phyloP scores from a whole-genome alignment of 2,113 vertebrate genomes.

The Puffinus mauretanicus region DNA sequence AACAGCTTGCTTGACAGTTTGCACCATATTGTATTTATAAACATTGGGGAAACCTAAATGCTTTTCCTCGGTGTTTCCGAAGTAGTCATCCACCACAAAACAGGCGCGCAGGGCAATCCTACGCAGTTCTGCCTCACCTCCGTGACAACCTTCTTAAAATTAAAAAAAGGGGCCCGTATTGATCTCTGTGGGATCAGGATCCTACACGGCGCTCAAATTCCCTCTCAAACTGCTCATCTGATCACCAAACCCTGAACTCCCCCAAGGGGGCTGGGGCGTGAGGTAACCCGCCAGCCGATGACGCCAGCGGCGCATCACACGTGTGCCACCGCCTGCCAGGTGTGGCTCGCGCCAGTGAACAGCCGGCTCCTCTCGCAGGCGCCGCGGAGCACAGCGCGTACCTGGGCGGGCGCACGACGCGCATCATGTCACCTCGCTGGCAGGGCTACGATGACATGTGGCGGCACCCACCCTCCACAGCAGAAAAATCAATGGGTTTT shows the following conservation, averaged over 20 bases:
- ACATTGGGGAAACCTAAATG: constrained; percentile 30
- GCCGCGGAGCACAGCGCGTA: fast-evolving
- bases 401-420: fast-evolving
- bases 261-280: fast-evolving
- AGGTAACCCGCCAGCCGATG: fast-evolving
- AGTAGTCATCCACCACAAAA: background rate
- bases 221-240: background rate
- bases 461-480: background rate
- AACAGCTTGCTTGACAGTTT: constrained; percentile 66
- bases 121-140: background rate
- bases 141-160: background rate
- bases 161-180: fast-evolving
- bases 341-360: background rate
- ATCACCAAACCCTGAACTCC: background rate
- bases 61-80: background rate
- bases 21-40: constrained; percentile 66
- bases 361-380: background rate
- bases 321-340: background rate
- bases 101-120: fast-evolving
- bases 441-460: fast-evolving
- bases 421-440: fast-evolving
- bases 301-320: fast-evolving
- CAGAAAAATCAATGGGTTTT: background rate
- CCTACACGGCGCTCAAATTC: fast-evolving
- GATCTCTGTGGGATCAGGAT: background rate